Evolutionary conservation across 2,888 invertebrate species (phyloP).

Genomic region (Acleris emargana): DNA sequence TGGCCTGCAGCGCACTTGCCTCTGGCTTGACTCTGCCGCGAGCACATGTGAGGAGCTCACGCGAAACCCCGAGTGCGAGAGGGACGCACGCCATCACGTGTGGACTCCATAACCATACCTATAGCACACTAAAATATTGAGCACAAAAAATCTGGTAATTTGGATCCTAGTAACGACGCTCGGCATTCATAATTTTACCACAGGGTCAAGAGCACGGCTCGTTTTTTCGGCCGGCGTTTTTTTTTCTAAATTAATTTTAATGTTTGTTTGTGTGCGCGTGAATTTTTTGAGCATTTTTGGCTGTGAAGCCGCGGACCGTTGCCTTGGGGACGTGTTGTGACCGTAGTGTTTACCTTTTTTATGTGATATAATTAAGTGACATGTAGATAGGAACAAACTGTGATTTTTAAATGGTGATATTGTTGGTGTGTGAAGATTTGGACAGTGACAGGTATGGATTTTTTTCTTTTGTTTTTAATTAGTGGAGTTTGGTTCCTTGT

Average conservation of each 20-base stretch:
- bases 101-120: conserved; percentile 70
- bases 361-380: conserved; percentile 82
- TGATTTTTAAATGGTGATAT: conserved; percentile 82
- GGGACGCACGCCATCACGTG: conserved; percentile 74
- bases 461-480: conserved; percentile 53
- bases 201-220: conserved; percentile 80
- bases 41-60: conserved; percentile 71
- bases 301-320: conserved; percentile 74
- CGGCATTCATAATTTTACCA: conserved; percentile 81
- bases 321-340: conserved; percentile 83
- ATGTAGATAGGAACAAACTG: conserved; percentile 80
- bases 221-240: conserved; percentile 68
- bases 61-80: conserved; percentile 58
- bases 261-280: conserved; percentile 78
- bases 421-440: conserved; percentile 73
- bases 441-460: conserved; percentile 70
- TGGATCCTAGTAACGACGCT: conserved; percentile 79
- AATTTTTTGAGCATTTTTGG: conserved; percentile 77
- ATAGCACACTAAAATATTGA: conserved; percentile 81
- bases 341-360: conserved; percentile 78
- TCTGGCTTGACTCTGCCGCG: conserved; percentile 47
- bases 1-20: conserved; percentile 50
- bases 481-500: conserved; percentile 56
- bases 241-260: conserved; percentile 52
- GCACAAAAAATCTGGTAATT: conserved; percentile 80